A percentile compares a stretch with the other conserved stretches of the same genome.
These are phyloP conservation scores for Darwinula stevensoni DNA, from an alignment of 2,888 invertebrate genomes.

Conservation along the genomic window DNA sequence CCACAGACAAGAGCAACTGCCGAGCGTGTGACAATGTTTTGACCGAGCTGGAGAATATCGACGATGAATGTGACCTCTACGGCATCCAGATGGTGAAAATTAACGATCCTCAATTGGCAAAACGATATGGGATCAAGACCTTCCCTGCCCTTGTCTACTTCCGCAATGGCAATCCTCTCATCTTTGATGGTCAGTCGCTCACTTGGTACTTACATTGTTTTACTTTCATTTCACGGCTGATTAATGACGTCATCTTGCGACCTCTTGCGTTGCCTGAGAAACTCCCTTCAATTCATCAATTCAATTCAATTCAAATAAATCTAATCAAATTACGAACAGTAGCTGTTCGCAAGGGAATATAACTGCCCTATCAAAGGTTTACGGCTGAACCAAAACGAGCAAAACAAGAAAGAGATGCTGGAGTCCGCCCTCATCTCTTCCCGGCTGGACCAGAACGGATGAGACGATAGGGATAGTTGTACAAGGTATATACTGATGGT, in stretches of 20 bases:
- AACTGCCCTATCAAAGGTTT: too few species aligned
- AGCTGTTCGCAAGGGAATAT: too few species aligned
- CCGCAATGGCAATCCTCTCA: slow-evolving; percentile 53
- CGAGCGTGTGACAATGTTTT: slow-evolving; percentile 70
- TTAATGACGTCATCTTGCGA: not conserved
- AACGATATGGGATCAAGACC: slow-evolving; percentile 73
- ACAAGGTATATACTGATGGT: not conserved
- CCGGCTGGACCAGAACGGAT: too few species aligned
- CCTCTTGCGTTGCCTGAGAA: not conserved
- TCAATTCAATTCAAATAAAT: too few species aligned
- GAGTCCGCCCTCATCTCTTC: too few species aligned
- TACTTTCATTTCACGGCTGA: not conserved
- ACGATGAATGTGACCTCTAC: slow-evolving; percentile 69
- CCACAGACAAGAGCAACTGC: slow-evolving; percentile 55
- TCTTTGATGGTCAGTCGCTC: slow-evolving; percentile 45
- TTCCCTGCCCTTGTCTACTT: slow-evolving; percentile 76
- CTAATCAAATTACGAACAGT: too few species aligned
- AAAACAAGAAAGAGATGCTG: too few species aligned
- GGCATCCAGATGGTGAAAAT: slow-evolving; percentile 82
- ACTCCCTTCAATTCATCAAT: too few species aligned
- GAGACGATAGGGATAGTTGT: too few species aligned
- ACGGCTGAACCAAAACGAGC: too few species aligned
- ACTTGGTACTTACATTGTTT: not conserved
- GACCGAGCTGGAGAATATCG: slow-evolving; percentile 56
- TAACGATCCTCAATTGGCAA: slow-evolving; percentile 64